phyloP scores from a whole-genome alignment of 1,140 invertebrate species.

The Acromyrmex charruanus region DNA sequence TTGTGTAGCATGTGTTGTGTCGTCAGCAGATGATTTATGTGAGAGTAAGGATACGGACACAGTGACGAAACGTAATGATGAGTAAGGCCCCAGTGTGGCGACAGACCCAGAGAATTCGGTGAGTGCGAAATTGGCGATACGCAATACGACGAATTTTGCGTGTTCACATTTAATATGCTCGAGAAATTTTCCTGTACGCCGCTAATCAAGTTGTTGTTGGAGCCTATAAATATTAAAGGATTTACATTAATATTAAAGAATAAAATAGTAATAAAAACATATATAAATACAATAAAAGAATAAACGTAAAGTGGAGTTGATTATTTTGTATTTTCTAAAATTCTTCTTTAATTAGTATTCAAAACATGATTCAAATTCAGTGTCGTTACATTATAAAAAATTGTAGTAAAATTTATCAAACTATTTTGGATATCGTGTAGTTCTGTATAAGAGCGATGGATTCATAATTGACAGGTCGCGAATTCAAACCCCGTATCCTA shows the following conservation, averaged over 20 bases:
- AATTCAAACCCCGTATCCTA: too few relatives aligned
- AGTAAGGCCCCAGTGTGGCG: slow-evolving; percentile 80
- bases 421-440: too few relatives aligned
- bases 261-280: neutral
- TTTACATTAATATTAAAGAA: neutral
- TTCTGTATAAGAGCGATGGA: too few relatives aligned
- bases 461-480: too few relatives aligned
- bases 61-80: slow-evolving; percentile 78
- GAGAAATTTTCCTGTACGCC: slow-evolving; percentile 77
- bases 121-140: slow-evolving; percentile 80
- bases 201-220: slow-evolving; percentile 70
- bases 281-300: neutral
- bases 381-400: neutral
- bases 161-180: slow-evolving; percentile 80
- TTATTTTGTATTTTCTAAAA: neutral
- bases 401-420: neutral
- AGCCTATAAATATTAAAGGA: slow-evolving; percentile 40
- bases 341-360: slow-evolving; percentile 3
- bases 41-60: slow-evolving; percentile 78
- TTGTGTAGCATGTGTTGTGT: slow-evolving; percentile 81
- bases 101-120: slow-evolving; percentile 80
- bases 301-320: neutral
- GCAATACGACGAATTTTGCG: slow-evolving; percentile 80
- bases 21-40: slow-evolving; percentile 82
- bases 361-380: neutral